Conservation (phyloP, 2,888 invertebrate species). For the Autographa pulchrina region DNA sequence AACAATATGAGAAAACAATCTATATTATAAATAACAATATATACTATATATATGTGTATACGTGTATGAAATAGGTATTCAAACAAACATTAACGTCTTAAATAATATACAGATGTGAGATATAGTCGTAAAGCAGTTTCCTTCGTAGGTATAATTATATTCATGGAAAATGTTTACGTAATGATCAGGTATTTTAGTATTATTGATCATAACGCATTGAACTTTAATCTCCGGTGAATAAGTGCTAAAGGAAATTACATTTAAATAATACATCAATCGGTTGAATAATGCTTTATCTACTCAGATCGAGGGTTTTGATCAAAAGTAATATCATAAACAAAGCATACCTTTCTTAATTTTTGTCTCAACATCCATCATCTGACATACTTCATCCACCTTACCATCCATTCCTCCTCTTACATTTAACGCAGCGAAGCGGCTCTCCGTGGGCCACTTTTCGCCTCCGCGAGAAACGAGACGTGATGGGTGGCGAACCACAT, state of each 20-base stretch:
- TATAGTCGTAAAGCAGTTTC: conserved; percentile 38
- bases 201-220: conserved; percentile 57
- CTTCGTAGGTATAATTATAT: conserved; percentile 52
- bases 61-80: conserved; percentile 29
- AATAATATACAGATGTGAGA: conserved; percentile 46
- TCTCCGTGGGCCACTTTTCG: too few species aligned
- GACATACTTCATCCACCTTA: too few species aligned
- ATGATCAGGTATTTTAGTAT: conserved; percentile 54
- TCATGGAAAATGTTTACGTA: conserved; percentile 57
- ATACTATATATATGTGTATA: too few species aligned
- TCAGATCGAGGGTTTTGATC: not conserved
- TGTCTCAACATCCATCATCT: too few species aligned
- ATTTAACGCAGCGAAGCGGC: too few species aligned
- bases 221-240: conserved; percentile 61
- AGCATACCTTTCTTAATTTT: too few species aligned
- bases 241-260: conserved; percentile 45
- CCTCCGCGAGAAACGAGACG: too few species aligned
- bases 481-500: too few species aligned
- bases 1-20: not conserved
- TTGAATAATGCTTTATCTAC: not conserved
- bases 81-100: conserved; percentile 49
- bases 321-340: too few species aligned
- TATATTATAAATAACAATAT: not conserved
- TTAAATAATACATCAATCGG: conserved; percentile 14
- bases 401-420: too few species aligned